Conservation (phyloP, 2,888 invertebrate genomes). For the Exephanes ischioxanthus region DNA sequence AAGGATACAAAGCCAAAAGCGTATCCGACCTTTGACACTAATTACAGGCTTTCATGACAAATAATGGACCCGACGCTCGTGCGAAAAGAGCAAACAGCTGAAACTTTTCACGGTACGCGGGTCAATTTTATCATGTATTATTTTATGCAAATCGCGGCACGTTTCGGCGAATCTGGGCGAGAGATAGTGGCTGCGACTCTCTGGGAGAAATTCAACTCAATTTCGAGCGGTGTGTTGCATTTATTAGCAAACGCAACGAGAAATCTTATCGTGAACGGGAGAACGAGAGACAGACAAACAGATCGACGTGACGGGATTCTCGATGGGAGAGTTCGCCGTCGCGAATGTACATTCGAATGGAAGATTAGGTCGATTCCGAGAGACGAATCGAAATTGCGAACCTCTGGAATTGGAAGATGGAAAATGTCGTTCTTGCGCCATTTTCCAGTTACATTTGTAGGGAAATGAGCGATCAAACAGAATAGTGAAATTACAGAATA, state of each 20-base stretch:
- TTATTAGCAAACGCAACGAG: conserved; percentile 37
- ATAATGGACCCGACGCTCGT: neutral
- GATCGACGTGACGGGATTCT: conserved; percentile 57
- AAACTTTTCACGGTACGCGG: neutral
- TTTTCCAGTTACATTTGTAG: neutral
- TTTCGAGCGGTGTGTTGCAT: conserved; percentile 49
- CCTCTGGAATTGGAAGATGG: conserved; percentile 6
- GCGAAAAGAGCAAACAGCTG: neutral
- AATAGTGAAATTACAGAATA: no score
- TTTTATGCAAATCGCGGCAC: conserved; percentile 17
- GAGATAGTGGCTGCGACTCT: conserved; percentile 28
- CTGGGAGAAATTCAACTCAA: conserved; percentile 29
- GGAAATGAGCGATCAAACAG: no score
- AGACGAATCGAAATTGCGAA: conserved; percentile 24
- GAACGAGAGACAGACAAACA: conserved; percentile 50
- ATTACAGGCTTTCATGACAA: neutral
- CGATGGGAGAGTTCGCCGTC: conserved; percentile 36
- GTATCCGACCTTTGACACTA: neutral
- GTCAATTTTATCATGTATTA: neutral
- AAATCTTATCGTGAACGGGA: conserved; percentile 26
- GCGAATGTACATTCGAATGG: conserved; percentile 32
- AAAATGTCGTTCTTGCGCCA: neutral
- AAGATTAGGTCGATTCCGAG: conserved; percentile 57
- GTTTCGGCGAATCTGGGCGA: conserved; percentile 4
- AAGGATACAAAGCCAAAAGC: neutral